Conservation (phyloP, 1,140 invertebrate species). For the Bombus polaris region DNA sequence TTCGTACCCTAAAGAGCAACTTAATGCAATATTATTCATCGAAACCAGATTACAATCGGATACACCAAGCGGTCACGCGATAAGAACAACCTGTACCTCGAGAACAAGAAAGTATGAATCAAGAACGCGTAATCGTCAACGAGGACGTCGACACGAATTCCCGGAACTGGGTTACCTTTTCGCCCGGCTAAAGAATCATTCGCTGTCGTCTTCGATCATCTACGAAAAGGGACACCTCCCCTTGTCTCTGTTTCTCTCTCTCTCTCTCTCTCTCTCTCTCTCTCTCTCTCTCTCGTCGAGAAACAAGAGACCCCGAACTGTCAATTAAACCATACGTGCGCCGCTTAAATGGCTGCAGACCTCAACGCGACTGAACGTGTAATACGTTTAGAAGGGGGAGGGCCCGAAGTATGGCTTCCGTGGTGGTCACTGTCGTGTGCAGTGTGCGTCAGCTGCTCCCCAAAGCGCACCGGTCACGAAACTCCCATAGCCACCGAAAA, state of each 20-base stretch:
- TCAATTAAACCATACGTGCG: slow-evolving; percentile 68
- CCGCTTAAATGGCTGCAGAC: slow-evolving; percentile 70
- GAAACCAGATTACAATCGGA: too few species aligned
- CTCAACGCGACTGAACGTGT: slow-evolving; percentile 73
- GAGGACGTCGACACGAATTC: not conserved
- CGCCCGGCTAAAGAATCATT: not conserved
- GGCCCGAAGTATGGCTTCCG: slow-evolving; percentile 74
- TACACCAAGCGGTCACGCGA: too few species aligned
- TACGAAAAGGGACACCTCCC: not conserved
- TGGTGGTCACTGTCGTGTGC: slow-evolving; percentile 41
- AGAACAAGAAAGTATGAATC: not conserved
- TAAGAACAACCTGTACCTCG: not conserved
- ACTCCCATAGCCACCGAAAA: slow-evolving; percentile 10
- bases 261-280: too few species aligned
- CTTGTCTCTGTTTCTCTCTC: not conserved
- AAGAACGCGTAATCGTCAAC: not conserved
- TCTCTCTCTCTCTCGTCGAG: not conserved
- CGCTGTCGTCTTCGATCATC: slow-evolving; percentile 38
- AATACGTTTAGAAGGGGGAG: slow-evolving; percentile 75
- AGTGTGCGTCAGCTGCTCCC: slow-evolving; percentile 53
- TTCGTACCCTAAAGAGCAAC: too few species aligned
- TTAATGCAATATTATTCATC: too few species aligned
- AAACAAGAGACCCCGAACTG: slow-evolving; percentile 37
- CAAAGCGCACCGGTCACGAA: slow-evolving; percentile 21
- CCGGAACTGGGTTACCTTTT: slow-evolving; percentile 26